phyloP scores from a whole-genome alignment of 2,797 vertebrate species.

The Octomys mimax region DNA sequence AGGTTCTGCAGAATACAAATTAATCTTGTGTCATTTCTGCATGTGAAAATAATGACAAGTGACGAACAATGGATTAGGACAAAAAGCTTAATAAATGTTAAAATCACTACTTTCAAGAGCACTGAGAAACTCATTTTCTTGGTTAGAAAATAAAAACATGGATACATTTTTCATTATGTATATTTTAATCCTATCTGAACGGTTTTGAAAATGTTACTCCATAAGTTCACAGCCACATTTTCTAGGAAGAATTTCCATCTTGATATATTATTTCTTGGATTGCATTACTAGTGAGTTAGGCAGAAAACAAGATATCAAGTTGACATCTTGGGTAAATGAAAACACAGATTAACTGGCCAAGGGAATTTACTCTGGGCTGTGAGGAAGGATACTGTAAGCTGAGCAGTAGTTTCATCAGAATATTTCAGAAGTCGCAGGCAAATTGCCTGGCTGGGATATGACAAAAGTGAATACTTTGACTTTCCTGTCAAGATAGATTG shows the following conservation, averaged over 20 bases:
- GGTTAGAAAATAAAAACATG: constrained; percentile 60
- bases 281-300: constrained; percentile 78
- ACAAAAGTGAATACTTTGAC: constrained; percentile 27
- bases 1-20: constrained; percentile 4
- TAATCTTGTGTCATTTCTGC: neutral
- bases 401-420: constrained; percentile 80
- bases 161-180: rapidly evolving
- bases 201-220: constrained; percentile 77
- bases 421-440: constrained; percentile 62
- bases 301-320: constrained; percentile 67
- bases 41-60: neutral
- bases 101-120: constrained; percentile 25
- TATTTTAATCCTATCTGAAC: constrained; percentile 55
- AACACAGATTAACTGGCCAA: constrained; percentile 77
- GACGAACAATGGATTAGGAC: neutral
- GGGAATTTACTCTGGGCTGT: constrained; percentile 69
- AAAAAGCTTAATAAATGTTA: neutral
- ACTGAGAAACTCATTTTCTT: constrained; percentile 3
- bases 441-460: constrained; percentile 62
- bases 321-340: constrained; percentile 84
- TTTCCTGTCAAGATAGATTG: constrained; percentile 29
- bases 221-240: constrained; percentile 81
- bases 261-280: constrained; percentile 81
- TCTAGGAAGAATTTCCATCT: constrained; percentile 84
- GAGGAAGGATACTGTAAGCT: constrained; percentile 69